Base-by-base conservation (phyloP, 2,797 vertebrate species). In the Falco berigora region DNA sequence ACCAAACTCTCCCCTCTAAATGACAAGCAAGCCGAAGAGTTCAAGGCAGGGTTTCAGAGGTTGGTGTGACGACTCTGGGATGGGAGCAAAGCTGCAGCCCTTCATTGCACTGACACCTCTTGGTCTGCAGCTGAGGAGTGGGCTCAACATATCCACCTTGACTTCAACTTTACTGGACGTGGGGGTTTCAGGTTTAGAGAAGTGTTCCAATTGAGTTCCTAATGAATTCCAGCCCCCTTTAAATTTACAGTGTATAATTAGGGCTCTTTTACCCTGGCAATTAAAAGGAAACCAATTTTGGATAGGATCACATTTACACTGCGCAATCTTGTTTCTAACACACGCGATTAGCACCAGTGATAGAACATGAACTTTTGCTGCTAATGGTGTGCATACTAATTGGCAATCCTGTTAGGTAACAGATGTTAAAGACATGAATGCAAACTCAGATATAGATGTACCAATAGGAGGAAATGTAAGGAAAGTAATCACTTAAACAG, bases 41-140 rank as follows among this genome's bases (percentile, higher is more conserved):
- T 61, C 49, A 79, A 82, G 63, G n/a, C n/a, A 79, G 58, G 42
- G 46, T 61, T 93, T 36, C 0, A 1, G 49, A 62, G 59, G 28
- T 1, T 52, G 44, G 21, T 17, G n/a, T 34, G 40, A 81, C 38
- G 55, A 63, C 50, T 28, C 25, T 27, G 55, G 34, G 32, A 28
- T 2, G 4, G 75, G 52, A 81, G 42, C 11, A 84, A 50, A 81
- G 34, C 20, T 4, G 2, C 23, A 40, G 78, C 16, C 34, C 4
- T 3, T 17, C 47, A 5, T 58, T 12, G 34, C 0, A 1, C 13
- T 25, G 53, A 23, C 1, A 5, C 20, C 27, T 28, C 30, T 38
- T 21, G 36, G 6, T n/a, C 67, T 68, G 53, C 3, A 5, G 27
- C 13, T 61, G 36, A 34, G 81, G 46, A 5, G 21, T 44, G 42